phyloP scores from a whole-genome alignment of 2,113 vertebrate species.

The Coptodon rendalli region DNA sequence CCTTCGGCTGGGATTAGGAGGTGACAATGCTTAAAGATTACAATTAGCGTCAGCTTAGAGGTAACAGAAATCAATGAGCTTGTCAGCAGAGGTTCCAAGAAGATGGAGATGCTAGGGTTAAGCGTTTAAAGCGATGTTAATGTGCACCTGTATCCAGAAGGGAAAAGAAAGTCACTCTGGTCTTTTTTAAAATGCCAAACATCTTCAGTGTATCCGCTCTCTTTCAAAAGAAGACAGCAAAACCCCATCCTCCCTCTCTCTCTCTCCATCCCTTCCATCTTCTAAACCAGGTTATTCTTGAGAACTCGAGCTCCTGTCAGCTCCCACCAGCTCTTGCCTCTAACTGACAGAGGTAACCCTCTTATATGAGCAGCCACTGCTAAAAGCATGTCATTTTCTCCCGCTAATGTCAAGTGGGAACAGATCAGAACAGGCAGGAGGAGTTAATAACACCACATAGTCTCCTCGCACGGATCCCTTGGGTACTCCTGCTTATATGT shows the following conservation, averaged over 20 bases:
- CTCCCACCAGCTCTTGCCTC: slow-evolving; percentile 29
- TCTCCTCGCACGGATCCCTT: not conserved
- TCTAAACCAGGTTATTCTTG: slow-evolving; percentile 27
- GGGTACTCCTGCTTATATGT: not conserved
- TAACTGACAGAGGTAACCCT: slow-evolving; percentile 60
- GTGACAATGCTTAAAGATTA: not conserved
- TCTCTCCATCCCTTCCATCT: not conserved
- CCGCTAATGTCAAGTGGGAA: slow-evolving; percentile 65
- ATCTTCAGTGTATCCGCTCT: not conserved
- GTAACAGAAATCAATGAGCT: slow-evolving; percentile 3
- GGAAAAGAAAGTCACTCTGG: not conserved
- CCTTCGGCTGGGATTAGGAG: not conserved
- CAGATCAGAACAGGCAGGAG: slow-evolving; percentile 44
- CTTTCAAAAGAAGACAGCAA: not conserved
- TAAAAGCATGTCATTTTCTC: slow-evolving; percentile 69
- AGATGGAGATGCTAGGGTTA: not conserved
- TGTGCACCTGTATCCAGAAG: not conserved
- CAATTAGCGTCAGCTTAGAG: not conserved
- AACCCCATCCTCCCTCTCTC: not conserved
- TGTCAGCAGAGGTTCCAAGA: not conserved
- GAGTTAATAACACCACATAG: slow-evolving; percentile 47
- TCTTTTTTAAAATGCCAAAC: not conserved
- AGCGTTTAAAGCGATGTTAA: not conserved
- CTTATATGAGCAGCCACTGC: slow-evolving; percentile 39
- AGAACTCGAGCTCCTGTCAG: slow-evolving; percentile 31